Conservation (phyloP, 2,113 vertebrate genomes). For the Holacanthus passer region DNA sequence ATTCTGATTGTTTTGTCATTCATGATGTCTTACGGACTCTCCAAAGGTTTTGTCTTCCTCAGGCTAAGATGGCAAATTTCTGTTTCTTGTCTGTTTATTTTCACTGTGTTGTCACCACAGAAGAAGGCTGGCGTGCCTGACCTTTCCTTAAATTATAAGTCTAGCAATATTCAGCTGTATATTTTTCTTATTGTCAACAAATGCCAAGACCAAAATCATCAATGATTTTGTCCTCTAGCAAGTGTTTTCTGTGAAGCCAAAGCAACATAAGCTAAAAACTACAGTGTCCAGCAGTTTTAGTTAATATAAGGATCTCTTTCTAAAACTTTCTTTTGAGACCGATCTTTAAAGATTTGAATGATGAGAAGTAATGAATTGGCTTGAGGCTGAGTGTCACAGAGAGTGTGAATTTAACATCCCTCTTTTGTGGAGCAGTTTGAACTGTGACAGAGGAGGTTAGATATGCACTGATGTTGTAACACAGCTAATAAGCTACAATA, state of each 20-base stretch:
- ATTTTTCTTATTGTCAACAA: background rate
- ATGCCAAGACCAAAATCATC: background rate
- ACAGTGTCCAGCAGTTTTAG: background rate
- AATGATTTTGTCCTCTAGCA: background rate
- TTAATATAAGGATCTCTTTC: background rate
- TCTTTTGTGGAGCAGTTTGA: background rate
- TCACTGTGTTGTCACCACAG: background rate
- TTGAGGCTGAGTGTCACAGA: background rate
- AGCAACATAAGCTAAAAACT: background rate
- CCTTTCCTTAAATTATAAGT: background rate
- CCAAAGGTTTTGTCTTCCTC: background rate
- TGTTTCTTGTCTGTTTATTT: background rate
- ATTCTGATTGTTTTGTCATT: conserved; percentile 1
- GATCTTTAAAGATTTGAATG: background rate
- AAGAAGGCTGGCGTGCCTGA: conserved; percentile 1
- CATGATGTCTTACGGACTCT: background rate
- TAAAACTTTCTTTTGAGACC: background rate
- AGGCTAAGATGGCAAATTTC: conserved; percentile 1
- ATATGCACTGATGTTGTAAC: background rate
- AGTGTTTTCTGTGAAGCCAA: background rate
- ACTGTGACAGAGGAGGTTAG: background rate
- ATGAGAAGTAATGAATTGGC: background rate
- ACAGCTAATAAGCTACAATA: background rate
- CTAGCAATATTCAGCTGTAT: background rate
- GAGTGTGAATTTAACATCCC: background rate